Conservation (phyloP, 37 sponge, comb jelly and placozoan species). For the Chondrosia reniformis region DNA sequence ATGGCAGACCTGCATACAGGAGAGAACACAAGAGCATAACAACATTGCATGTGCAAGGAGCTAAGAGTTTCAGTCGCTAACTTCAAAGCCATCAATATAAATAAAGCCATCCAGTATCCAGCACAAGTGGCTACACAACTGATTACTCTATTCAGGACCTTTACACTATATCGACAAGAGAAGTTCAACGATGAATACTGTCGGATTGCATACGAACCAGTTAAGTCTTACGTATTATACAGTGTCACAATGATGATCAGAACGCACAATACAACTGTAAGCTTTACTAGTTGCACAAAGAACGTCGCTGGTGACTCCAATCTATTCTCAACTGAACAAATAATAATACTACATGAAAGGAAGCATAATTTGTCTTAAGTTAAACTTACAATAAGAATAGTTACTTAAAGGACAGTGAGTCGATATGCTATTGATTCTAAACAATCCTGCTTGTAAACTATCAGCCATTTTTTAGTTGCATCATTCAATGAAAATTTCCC, state of each 20-base stretch:
- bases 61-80: background rate
- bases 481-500: too few relatives aligned
- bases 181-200: too few relatives aligned
- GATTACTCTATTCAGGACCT: background rate
- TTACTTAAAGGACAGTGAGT: too few relatives aligned
- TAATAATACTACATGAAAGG: background rate
- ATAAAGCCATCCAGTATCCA: conserved; percentile 9
- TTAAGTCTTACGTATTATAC: background rate
- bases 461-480: too few relatives aligned
- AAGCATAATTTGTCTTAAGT: too few relatives aligned
- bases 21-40: too few relatives aligned
- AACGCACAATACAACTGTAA: background rate
- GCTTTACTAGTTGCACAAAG: conserved; percentile 1
- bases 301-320: conserved; percentile 6
- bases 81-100: background rate
- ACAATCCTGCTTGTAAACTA: too few relatives aligned
- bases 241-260: background rate
- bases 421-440: too few relatives aligned
- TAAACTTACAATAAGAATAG: too few relatives aligned
- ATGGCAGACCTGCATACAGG: background rate
- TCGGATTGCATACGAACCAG: background rate
- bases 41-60: too few relatives aligned
- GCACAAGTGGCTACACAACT: conserved; percentile 25
- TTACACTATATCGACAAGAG: background rate
- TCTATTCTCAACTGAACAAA: background rate